Evolutionary conservation across 2,888 invertebrate species (phyloP).

Genomic region (Andrena haemorrhoa): DNA sequence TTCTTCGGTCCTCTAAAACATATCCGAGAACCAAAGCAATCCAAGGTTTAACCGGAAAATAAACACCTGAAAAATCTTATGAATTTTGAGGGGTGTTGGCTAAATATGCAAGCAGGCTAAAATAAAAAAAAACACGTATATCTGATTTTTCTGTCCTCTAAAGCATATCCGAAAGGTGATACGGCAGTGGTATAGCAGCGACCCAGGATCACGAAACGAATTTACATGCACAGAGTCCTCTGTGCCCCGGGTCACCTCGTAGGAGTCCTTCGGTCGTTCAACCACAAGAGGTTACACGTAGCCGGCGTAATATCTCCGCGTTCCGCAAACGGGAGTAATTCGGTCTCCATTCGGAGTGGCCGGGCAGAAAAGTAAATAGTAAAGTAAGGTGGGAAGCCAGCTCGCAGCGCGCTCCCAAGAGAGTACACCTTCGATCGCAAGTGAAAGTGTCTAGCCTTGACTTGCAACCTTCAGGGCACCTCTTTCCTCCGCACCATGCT

Average conservation of each 20-base stretch:
- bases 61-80: too few species aligned
- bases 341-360: conserved; percentile 28
- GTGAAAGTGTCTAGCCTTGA: conserved; percentile 84
- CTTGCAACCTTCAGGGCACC: conserved; percentile 82
- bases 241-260: not conserved
- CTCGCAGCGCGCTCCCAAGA: conserved; percentile 80
- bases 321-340: conserved; percentile 52
- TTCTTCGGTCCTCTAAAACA: too few species aligned
- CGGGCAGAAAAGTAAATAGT: conserved; percentile 72
- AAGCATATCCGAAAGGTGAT: too few species aligned
- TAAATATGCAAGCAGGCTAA: too few species aligned
- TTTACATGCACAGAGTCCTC: conserved; percentile 5
- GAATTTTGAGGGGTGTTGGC: too few species aligned
- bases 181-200: not conserved
- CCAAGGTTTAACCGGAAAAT: too few species aligned
- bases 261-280: conserved; percentile 21
- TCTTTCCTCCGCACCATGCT: conserved; percentile 45
- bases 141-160: too few species aligned
- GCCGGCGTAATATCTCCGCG: conserved; percentile 37
- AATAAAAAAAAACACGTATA: too few species aligned
- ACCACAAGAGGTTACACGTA: conserved; percentile 20
- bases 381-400: conserved; percentile 81
- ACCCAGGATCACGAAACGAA: conserved; percentile 5
- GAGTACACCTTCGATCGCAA: conserved; percentile 65
- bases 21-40: too few species aligned